Evolutionary conservation across 2,888 invertebrate genomes (phyloP), one percentile per base, ranked within the genome.

Genomic region (Aphidoletes aphidimyza): DNA sequence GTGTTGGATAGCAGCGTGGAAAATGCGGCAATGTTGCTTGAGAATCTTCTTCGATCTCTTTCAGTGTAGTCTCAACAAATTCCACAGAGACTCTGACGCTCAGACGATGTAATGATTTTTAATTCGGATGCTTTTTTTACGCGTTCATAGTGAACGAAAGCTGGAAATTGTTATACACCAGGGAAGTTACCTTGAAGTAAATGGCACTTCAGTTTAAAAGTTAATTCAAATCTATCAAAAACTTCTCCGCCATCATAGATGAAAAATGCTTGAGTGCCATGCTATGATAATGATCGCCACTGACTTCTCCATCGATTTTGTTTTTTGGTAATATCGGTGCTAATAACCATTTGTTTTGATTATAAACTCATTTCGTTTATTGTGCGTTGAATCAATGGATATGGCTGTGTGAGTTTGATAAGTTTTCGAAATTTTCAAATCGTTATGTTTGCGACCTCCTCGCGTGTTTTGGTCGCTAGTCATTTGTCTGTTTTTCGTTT

Each of bases 341-440:
- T 81, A 22, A 81, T 81, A 81, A 81, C 81, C 81, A 81, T 81
- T 81, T 81, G 81, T 81, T 81, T 81, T 81, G 81, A 81, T 81
- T 81, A 81, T 37, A 81, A 81, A 81, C 37, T 37, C 81, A 81
- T 81, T 81, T 81, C 22, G 17, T 81, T 81, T 37, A 81, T 81
- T 81, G 81, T 37, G 17, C 36, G 78, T n/a, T n/a, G n/a, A n/a
- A 78, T 36, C 36, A 47, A 47, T 17, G 2, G 8, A 19, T 47
- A 14, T 19, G 17, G 17, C 30, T 2, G 69, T n/a, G n/a, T n/a
- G 11, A 30, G 11, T 30, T 69, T 30, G 34, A 69, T 69, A 11
- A 2, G 11, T 69, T 30, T 69, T 54, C 30, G 69, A 69, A 30
- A 69, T 69, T 69, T 11, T 69, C 69, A 30, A 69, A 69, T 69